Base-by-base conservation (phyloP, 92 coral and sea anemone genomes). In the Porites lobata region DNA sequence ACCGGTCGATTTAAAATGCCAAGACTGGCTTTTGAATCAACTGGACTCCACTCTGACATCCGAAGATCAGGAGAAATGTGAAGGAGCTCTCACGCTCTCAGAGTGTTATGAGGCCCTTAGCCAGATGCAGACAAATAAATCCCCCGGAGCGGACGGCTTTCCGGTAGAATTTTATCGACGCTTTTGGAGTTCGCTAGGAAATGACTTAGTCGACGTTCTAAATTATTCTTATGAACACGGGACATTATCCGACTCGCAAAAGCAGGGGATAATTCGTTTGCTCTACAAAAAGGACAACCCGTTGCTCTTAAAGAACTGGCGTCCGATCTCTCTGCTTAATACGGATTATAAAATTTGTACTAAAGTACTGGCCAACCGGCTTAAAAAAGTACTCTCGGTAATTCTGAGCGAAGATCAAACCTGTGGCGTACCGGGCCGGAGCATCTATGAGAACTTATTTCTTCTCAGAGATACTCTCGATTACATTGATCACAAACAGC, bases 101-200 rank as follows among this genome's bases (percentile, higher is more conserved):
- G 92, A 89, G 56, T 84, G 78, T 61, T 50, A n/a, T 18, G 43
- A 62, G 9, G 90, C 85, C n/a, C 73, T 89, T 2, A 18, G 20
- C n/a, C 69, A 29, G 18, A 84, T 89, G 92, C 15, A 56, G 10
- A 4, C 58, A 1, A 78, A 70, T 4, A 89, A 85, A 62, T 38
- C 90, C 1, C 92, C 85, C 19, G 79, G 73, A 0, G 8, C 12
- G 0, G 87, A 88, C 56, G 82, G 91, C 43, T 52, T 88, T 9
- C 59, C 76, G 64, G 71, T 75, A 0, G 91, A 80, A 43, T 86
- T 86, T 69, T 86, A 86, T 9, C 0, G 22, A 1, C 69, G 67
- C 47, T 77, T 77, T 69, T 86, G 90, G 90, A 19, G 76, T 15
- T 9, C 52, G 2, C 0, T 81, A 0, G 85, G 85, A 0, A 7